Evolutionary conservation across 2,797 vertebrate species (phyloP).

Genomic region (Brachyalestes nurse): DNA sequence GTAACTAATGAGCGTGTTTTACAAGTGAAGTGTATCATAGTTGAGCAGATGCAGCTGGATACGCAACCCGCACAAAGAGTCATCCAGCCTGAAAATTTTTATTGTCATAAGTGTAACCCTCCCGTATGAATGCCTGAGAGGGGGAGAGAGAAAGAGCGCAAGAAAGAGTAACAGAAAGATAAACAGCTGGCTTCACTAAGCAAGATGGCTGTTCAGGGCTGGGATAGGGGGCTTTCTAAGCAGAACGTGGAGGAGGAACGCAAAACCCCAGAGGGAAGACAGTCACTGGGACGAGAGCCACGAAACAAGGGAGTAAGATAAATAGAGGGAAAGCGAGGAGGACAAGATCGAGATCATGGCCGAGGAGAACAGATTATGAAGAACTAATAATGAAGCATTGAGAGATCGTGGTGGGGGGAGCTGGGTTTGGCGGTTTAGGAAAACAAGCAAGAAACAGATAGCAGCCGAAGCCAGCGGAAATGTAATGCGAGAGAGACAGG

Average conservation of each 20-base stretch:
- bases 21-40: constrained; percentile 79
- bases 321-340: constrained; percentile 40
- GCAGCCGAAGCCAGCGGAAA: constrained; percentile 63
- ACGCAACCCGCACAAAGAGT: constrained; percentile 78
- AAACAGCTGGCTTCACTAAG: constrained; percentile 88
- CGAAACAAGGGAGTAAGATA: constrained; percentile 60
- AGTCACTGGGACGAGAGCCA: constrained; percentile 72
- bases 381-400: constrained; percentile 82
- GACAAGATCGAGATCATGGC: constrained; percentile 60
- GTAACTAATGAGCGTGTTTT: constrained; percentile 82
- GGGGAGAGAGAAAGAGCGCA: constrained; percentile 63
- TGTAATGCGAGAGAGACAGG: constrained; percentile 51
- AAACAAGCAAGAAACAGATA: constrained; percentile 79
- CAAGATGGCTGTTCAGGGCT: constrained; percentile 62
- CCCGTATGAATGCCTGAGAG: constrained; percentile 71
- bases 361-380: constrained; percentile 79
- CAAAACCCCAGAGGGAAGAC: constrained; percentile 74
- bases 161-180: constrained; percentile 70
- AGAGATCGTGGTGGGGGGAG: constrained; percentile 33
- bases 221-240: constrained; percentile 75
- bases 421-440: constrained; percentile 74
- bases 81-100: constrained; percentile 77
- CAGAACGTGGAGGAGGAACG: constrained; percentile 77
- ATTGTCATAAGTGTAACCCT: constrained; percentile 79
- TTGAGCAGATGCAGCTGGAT: constrained; percentile 81